Conservation (phyloP, 30 jellyfish, hydroid and myxozoan species). For the Cassiopea xamachana region DNA sequence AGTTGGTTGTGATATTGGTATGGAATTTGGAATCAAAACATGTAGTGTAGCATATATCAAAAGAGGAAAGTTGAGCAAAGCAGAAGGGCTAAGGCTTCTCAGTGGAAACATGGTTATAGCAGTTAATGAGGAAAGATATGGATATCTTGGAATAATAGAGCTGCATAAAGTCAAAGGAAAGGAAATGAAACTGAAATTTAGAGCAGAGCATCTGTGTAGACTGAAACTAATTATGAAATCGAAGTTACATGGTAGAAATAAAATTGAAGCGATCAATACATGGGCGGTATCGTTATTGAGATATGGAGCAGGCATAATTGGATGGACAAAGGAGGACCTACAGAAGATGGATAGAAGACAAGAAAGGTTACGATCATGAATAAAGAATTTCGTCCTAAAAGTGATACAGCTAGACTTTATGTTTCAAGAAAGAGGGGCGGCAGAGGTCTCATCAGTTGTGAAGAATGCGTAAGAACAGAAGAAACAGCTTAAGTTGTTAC, state of each 20-base stretch:
- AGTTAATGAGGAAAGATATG: constrained; percentile 22
- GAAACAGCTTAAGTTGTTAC: constrained; percentile 20
- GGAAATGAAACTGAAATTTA: constrained; percentile 10
- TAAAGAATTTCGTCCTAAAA: neutral
- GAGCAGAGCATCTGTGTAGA: neutral
- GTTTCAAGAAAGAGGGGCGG: constrained; percentile 27
- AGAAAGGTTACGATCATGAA: neutral
- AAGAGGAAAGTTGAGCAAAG: constrained; percentile 38
- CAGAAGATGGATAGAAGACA: constrained; percentile 10
- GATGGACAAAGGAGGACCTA: constrained; percentile 1
- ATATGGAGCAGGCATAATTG: constrained; percentile 8
- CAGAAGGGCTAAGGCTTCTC: constrained; percentile 6
- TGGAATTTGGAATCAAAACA: constrained; percentile 27
- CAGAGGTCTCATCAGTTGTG: constrained; percentile 25
- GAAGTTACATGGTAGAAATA: constrained; percentile 18
- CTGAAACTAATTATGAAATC: neutral
- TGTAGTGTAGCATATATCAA: neutral
- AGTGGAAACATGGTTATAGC: constrained; percentile 18
- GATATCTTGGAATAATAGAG: constrained; percentile 24
- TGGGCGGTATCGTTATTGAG: neutral
- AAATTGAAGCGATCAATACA: neutral
- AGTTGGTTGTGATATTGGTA: constrained; percentile 4
- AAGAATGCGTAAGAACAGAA: constrained; percentile 20
- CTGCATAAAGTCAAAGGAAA: neutral
- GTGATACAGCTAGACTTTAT: constrained; percentile 3